These are phyloP conservation scores for Pollimyrus isidori DNA, from an alignment of 2,113 vertebrate species.

Conservation along the genomic window DNA sequence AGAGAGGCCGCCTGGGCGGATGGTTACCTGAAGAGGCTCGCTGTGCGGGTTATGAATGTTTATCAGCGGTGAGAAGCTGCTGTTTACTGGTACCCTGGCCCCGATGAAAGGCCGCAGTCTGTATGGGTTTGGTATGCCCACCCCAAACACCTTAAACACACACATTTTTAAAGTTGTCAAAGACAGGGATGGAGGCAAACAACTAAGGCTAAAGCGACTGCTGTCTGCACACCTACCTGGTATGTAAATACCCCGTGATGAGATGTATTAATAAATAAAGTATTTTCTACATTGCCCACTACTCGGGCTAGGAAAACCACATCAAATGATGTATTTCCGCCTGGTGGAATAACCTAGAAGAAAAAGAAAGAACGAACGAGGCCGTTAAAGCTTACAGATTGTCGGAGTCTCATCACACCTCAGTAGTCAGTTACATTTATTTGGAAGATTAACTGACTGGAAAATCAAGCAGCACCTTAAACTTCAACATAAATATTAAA, in stretches of 20 bases:
- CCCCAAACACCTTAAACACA: slow-evolving; percentile 84
- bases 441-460: not conserved
- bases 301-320: slow-evolving; percentile 97
- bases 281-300: slow-evolving; percentile 98
- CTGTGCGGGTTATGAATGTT: slow-evolving; percentile 97
- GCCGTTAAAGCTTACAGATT: not conserved
- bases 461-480: not conserved
- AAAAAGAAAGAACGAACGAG: slow-evolving; percentile 3
- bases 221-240: slow-evolving; percentile 69
- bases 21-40: slow-evolving; percentile 84
- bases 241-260: slow-evolving; percentile 99
- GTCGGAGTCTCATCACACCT: not conserved
- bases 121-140: slow-evolving; percentile 94
- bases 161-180: no score
- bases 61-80: slow-evolving; percentile 97
- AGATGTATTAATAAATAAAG: slow-evolving; percentile 99
- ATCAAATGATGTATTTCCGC: slow-evolving; percentile 97
- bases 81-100: slow-evolving; percentile 95
- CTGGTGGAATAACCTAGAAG: slow-evolving; percentile 91
- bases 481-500: not conserved
- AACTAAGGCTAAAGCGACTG: no score
- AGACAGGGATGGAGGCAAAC: not conserved
- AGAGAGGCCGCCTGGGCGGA: not conserved
- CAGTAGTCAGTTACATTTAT: not conserved
- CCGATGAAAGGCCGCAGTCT: slow-evolving; percentile 92